Evolutionary conservation across 2,797 vertebrate genomes (phyloP).

Genomic region (Lagothrix lagotricha): DNA sequence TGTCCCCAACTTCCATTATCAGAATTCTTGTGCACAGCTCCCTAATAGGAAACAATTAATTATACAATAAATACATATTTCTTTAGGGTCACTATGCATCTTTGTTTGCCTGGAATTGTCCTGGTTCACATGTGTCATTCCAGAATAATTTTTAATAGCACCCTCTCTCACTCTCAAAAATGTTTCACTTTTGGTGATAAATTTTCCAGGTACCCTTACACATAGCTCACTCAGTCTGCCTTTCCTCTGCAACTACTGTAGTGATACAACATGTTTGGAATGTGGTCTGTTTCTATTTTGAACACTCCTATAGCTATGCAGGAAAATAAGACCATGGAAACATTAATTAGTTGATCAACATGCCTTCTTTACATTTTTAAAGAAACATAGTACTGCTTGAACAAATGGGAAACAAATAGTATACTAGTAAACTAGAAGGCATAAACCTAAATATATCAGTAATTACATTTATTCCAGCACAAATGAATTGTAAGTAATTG

Average conservation of each 20-base stretch:
- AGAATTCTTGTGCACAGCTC: slow-evolving; percentile 25
- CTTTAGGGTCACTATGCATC: background rate
- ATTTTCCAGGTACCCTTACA: background rate
- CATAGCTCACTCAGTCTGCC: background rate
- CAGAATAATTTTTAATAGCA: background rate
- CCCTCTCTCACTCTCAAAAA: background rate
- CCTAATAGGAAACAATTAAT: background rate
- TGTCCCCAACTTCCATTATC: background rate
- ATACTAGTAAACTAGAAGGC: background rate
- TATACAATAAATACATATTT: background rate
- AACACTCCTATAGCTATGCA: background rate
- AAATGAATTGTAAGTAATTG: background rate
- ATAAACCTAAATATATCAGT: background rate
- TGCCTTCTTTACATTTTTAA: background rate
- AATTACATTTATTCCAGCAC: background rate
- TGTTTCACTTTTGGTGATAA: background rate
- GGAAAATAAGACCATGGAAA: background rate
- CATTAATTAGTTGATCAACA: background rate
- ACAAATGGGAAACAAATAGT: background rate
- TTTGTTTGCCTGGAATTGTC: background rate
- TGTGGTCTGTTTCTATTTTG: background rate
- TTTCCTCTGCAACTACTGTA: background rate
- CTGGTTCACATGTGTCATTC: background rate
- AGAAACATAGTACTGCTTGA: background rate
- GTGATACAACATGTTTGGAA: background rate